Base-by-base conservation (phyloP, 2,888 invertebrate genomes). In the Phyllotreta striolata region DNA sequence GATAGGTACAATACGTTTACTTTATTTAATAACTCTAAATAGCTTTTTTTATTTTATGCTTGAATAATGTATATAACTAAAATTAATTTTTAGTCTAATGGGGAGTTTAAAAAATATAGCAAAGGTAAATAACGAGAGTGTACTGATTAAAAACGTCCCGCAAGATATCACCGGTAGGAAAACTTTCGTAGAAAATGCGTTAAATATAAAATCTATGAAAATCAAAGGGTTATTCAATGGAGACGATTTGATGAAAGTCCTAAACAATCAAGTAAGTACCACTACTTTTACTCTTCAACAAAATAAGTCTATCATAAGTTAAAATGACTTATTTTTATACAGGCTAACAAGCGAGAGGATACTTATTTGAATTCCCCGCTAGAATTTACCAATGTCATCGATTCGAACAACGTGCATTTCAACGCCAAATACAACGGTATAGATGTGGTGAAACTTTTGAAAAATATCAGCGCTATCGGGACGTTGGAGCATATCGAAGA, bases 141-240 rank as follows among this genome's bases (percentile, higher is more conserved):
- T 81, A 6, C 70, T 85, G 70, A 62, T 80, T 37, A 81, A 78
- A 65, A 78, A 77, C 6, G 59, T 66, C 1, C 73, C 77, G 3
- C 85, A 85, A 77, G 73, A 65, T 14, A 78, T 85, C 24, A 74
- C 68, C 6, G 83, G 82, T 6, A 73, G 66, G 49, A 84, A 83
- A 74, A 70, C 44, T 7, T 80, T 82, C 69, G 39, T 39, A 4
- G 8, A 52, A n/a, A 64, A 73, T 7, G 60, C 52, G 24, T 52
- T 73, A 9, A 66, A 66, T 40, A 77, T 81, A 55, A 73, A 77
- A 62, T 70, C 68, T 34, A 62, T 81, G n/a, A 75, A 76, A 70
- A 49, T 79, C 13, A 77, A 74, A 63, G 77, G 77, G 8, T 39
- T 63, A 6, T 51, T 81, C 13, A 81, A 81, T 68, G 74, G 71